phyloP scores from a whole-genome alignment of 2,797 vertebrate species.

The Chelidonichthys spinosus region DNA sequence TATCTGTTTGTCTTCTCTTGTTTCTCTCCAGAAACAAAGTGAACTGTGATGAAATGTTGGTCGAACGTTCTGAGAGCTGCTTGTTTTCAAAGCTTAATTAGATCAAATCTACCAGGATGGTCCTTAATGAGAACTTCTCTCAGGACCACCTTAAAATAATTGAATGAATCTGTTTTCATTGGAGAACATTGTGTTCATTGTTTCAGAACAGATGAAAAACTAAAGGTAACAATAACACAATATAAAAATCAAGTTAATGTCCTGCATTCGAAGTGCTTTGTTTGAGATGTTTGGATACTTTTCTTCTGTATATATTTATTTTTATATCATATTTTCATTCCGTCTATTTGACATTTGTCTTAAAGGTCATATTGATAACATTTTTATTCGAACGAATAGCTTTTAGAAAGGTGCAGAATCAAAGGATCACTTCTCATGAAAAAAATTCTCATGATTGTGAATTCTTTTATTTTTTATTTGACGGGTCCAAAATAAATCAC shows the following conservation, averaged over 20 bases:
- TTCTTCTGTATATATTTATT: too few species aligned
- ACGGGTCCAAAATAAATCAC: not conserved
- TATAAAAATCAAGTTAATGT: not conserved
- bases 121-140: not conserved
- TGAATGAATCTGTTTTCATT: not conserved
- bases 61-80: slow-evolving; percentile 9
- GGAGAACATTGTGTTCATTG: not conserved
- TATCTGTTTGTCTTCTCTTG: slow-evolving; percentile 13
- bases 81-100: not conserved
- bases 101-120: not conserved
- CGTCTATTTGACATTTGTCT: too few species aligned
- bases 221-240: not conserved
- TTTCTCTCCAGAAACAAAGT: slow-evolving; percentile 34
- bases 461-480: too few species aligned
- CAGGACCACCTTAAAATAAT: not conserved
- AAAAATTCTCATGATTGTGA: too few species aligned
- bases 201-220: not conserved
- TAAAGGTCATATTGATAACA: too few species aligned
- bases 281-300: too few species aligned
- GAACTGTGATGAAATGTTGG: slow-evolving; percentile 32
- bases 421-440: too few species aligned
- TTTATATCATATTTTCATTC: too few species aligned
- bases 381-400: too few species aligned
- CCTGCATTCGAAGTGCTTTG: not conserved
- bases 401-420: too few species aligned